These are phyloP conservation scores for Drosophila aldrichi DNA, from an alignment of 2,888 invertebrate genomes.

Conservation along the genomic window DNA sequence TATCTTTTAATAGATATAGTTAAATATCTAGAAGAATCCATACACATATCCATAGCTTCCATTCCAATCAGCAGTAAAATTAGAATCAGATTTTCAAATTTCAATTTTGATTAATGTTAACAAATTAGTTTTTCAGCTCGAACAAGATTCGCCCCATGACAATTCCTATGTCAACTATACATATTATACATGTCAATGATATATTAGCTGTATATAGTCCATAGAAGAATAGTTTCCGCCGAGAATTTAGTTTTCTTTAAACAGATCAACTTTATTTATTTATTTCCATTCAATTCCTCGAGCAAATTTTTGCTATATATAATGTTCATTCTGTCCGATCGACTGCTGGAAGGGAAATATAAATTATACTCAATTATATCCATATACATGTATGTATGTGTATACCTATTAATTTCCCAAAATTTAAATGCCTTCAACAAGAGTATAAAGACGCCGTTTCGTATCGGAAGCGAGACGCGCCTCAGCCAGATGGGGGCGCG, in stretches of 20 bases:
- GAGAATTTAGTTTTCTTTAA: background rate
- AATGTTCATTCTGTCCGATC: background rate
- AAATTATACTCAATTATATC: background rate
- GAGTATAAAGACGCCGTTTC: background rate
- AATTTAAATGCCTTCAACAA: background rate
- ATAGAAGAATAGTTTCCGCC: background rate
- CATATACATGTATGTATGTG: background rate
- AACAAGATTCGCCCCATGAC: background rate
- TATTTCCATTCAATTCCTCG: too few relatives aligned
- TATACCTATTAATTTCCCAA: background rate
- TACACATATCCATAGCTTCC: background rate
- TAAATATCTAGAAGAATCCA: background rate
- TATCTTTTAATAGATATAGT: too few relatives aligned
- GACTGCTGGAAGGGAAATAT: background rate
- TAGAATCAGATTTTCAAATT: background rate
- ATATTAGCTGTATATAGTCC: background rate
- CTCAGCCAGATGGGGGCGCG: constrained; percentile 38
- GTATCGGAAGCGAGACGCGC: constrained; percentile 11
- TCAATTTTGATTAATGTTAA: background rate
- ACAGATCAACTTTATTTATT: background rate
- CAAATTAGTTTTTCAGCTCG: background rate
- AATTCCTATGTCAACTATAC: too few relatives aligned
- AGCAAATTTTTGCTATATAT: background rate
- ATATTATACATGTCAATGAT: background rate
- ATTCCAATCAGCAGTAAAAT: background rate